Percentiles rank a stretch among this genome's conserved stretches.
Conservation (phyloP, 2,888 invertebrate genomes). For the Parnassius mnemosyne region DNA sequence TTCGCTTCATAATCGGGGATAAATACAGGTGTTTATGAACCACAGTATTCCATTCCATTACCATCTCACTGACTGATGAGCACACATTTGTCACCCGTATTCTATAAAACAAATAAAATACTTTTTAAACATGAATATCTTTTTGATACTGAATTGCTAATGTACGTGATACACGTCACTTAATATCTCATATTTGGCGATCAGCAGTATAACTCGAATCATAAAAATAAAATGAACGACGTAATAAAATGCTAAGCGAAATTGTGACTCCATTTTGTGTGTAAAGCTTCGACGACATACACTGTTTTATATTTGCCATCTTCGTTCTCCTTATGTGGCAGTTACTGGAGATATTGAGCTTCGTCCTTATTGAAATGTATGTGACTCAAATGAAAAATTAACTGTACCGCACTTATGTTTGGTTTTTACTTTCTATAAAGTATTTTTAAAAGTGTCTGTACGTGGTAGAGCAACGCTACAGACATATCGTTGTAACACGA, state of each 20-base stretch:
- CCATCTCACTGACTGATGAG: no score
- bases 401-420: not conserved
- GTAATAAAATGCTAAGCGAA: constrained; percentile 46
- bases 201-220: constrained; percentile 43
- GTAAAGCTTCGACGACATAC: constrained; percentile 37
- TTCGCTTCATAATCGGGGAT: no score
- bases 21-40: no score
- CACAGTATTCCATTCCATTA: no score
- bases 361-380: not conserved
- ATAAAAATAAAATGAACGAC: constrained; percentile 54
- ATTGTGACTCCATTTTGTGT: constrained; percentile 51
- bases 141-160: not conserved
- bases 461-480: no score
- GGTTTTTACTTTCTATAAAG: not conserved
- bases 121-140: not conserved
- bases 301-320: constrained; percentile 34
- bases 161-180: no score
- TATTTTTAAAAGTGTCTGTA: not conserved
- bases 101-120: no score
- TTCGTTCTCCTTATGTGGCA: constrained; percentile 35
- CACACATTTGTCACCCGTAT: no score
- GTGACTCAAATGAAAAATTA: not conserved
- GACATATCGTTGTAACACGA: no score
- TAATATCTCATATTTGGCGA: constrained; percentile 14
- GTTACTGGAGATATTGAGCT: constrained; percentile 24